These are phyloP conservation scores for Yasuhikotakia modesta DNA, from an alignment of 2,797 vertebrate species.

Conservation along the genomic window DNA sequence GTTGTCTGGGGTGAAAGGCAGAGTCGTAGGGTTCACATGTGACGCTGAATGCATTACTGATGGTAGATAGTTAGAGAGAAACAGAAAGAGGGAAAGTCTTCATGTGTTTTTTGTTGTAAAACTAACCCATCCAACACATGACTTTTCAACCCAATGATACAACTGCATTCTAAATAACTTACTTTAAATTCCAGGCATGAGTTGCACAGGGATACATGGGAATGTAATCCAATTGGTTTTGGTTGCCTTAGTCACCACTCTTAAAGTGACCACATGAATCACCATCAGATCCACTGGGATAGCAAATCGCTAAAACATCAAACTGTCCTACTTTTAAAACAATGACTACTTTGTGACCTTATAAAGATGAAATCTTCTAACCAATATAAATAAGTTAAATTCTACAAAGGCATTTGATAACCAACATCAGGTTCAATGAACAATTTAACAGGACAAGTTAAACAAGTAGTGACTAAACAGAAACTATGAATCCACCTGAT, in stretches of 20 bases:
- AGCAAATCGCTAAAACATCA: not conserved
- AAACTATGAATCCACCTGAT: not conserved
- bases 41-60: slow-evolving; percentile 22
- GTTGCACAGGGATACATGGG: slow-evolving; percentile 9
- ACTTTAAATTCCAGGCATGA: slow-evolving; percentile 31
- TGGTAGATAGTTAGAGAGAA: slow-evolving; percentile 1
- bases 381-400: no score
- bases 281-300: not conserved
- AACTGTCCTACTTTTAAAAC: not conserved
- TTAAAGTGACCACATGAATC: not conserved
- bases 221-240: slow-evolving; percentile 15
- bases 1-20: slow-evolving; percentile 30
- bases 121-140: not conserved
- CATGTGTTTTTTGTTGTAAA: no score
- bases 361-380: not conserved
- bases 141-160: not conserved
- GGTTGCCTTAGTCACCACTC: not conserved
- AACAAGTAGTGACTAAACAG: no score
- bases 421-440: no score
- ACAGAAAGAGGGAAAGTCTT: not conserved
- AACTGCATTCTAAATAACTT: not conserved
- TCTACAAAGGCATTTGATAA: no score
- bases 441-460: no score
- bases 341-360: not conserved
- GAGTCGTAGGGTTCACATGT: slow-evolving; percentile 26